Evolutionary conservation across 1,140 invertebrate genomes (phyloP).

Genomic region (Bursaphelenchus mucronatus): DNA sequence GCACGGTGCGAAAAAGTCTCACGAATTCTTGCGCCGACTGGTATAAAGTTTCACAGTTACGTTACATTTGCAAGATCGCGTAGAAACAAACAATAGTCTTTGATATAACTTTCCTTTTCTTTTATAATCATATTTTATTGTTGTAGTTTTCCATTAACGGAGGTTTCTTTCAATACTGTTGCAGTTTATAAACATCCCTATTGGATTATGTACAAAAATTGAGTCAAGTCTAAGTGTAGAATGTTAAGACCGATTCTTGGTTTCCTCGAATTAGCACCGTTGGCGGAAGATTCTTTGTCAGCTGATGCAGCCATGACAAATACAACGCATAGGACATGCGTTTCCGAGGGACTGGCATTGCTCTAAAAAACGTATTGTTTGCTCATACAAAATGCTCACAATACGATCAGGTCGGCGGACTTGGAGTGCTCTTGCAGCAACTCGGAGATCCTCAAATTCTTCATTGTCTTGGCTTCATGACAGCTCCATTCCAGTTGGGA

Average conservation of each 20-base stretch:
- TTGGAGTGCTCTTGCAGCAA: constrained; percentile 29
- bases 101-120: too few species aligned
- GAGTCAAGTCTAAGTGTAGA: constrained; percentile 62
- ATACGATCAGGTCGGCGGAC: constrained; percentile 23
- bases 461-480: constrained; percentile 5
- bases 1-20: too few species aligned
- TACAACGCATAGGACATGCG: constrained; percentile 62
- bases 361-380: constrained; percentile 50
- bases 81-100: too few species aligned
- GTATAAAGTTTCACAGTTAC: too few species aligned
- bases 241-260: constrained; percentile 65
- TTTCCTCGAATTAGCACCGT: constrained; percentile 65
- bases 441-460: constrained; percentile 24
- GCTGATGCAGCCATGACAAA: constrained; percentile 65
- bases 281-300: constrained; percentile 63
- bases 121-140: too few species aligned
- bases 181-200: too few species aligned
- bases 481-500: neutral
- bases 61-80: too few species aligned
- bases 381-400: constrained; percentile 30
- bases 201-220: neutral
- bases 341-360: constrained; percentile 63
- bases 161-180: too few species aligned
- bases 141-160: too few species aligned
- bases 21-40: too few species aligned